Percentiles rank a stretch among this genome's conserved stretches.
Evolutionary conservation across 2,113 vertebrate species (phyloP).

Genomic region (Apteryx owenii): DNA sequence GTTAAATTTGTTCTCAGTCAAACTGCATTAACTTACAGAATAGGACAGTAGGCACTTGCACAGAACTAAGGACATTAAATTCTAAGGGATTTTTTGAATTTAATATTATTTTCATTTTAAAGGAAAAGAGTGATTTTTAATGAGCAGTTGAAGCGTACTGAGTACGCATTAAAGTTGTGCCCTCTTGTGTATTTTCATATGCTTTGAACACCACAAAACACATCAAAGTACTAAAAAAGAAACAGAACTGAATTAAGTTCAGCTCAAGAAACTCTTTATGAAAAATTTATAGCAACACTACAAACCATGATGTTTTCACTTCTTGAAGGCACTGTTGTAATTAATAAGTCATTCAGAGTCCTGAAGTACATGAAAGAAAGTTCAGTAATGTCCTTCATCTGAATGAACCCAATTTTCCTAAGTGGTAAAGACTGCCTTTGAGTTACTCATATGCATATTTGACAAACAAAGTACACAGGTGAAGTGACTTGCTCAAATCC

Average conservation of each 20-base stretch:
- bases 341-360: constrained; percentile 19
- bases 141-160: neutral
- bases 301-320: neutral
- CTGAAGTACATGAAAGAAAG: constrained; percentile 30
- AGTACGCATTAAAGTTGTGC: constrained; percentile 43
- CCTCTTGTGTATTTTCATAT: constrained; percentile 54
- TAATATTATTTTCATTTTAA: neutral
- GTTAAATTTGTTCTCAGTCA: neutral
- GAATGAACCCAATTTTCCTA: neutral
- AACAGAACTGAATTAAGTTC: neutral
- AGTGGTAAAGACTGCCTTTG: neutral
- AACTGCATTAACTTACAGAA: neutral
- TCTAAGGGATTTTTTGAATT: neutral
- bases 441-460: neutral
- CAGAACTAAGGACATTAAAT: neutral
- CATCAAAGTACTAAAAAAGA: neutral
- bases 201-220: constrained; percentile 34
- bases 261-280: constrained; percentile 2
- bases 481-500: neutral
- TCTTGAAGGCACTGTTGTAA: constrained; percentile 27
- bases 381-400: constrained; percentile 21
- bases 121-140: neutral
- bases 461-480: neutral
- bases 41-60: neutral
- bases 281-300: constrained; percentile 37